phyloP scores from a whole-genome alignment of 1,140 invertebrate genomes.

The Pseudomyrmex cubaensis region DNA sequence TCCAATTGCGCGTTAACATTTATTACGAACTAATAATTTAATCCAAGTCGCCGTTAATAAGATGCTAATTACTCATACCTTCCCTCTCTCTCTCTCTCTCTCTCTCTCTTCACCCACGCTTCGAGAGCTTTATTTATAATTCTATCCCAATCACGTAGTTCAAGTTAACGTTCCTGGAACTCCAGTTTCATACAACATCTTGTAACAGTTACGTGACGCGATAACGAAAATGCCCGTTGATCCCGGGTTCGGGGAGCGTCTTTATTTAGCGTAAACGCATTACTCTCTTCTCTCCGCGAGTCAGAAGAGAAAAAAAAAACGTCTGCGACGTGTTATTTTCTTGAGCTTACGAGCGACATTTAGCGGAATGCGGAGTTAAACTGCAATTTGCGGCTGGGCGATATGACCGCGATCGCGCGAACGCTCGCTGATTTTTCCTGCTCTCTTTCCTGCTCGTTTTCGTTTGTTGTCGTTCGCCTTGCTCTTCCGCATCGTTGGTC shows the following conservation, averaged over 20 bases:
- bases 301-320: background rate
- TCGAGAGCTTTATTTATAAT: constrained; percentile 1
- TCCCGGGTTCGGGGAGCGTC: background rate
- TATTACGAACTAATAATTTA: constrained; percentile 1
- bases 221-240: background rate
- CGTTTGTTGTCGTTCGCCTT: constrained; percentile 19
- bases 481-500: constrained; percentile 54
- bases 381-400: constrained; percentile 20
- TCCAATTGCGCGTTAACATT: constrained; percentile 18
- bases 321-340: constrained; percentile 15
- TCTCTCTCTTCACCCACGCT: no score
- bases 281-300: background rate
- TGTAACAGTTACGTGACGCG: constrained; percentile 1
- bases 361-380: background rate
- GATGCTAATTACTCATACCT: background rate
- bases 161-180: constrained; percentile 10
- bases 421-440: constrained; percentile 16
- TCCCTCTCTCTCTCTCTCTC: no score
- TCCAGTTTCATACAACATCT: background rate
- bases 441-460: background rate
- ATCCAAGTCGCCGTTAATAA: constrained; percentile 6
- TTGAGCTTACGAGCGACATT: background rate
- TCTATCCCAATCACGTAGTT: constrained; percentile 11
- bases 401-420: background rate
- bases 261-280: constrained; percentile 8